Base-by-base conservation (phyloP, 2,888 invertebrate species). In the Rhamnusium bicolor region DNA sequence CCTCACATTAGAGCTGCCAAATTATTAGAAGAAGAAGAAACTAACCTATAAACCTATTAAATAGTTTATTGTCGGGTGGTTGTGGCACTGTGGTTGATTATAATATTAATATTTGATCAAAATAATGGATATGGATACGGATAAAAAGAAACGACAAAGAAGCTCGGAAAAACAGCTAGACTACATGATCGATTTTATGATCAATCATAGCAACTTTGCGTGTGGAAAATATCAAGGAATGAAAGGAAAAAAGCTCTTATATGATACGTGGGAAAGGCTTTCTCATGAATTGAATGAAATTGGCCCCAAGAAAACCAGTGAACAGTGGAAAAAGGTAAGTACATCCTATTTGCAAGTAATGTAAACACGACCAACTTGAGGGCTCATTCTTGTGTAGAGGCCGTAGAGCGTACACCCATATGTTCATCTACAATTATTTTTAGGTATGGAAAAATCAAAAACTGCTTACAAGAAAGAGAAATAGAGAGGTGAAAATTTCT, bases 391-490 rank as follows among this genome's bases (percentile, higher is more conserved):
- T n/a, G n/a, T n/a, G 16, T 14, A 3, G 49, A n/a, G 16, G n/a
- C 2, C n/a, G 10, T 49, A n/a, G 14, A 14, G 16, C 6, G 14
- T 14, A 7, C 6, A 14, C 6, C 6, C n/a, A 14, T 14, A 49
- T n/a, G n/a, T 49, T n/a, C 16, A 6, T 49, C 6, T n/a, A n/a
- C n/a, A n/a, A 7, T 3, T 49, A 16, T 49, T 16, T 16, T 49
- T 49, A 49, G 49, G 49, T 49, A 49, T 49, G 14, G 49, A 49
- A 49, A 49, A 49, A 49, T n/a, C 49, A 49, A n/a, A 49, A 49
- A 49, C n/a, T 49, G n/a, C n/a, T 49, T 6, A 49, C 49, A n/a
- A 49, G 49, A 14, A 12, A 14, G n/a, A 49, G 16, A 14, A 49
- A 49, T 49, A 14, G 16, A 0, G 7, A 49, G 16, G 1, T 49